Base-by-base conservation (phyloP, 2,888 invertebrate genomes). In the Antheraea assamensis region DNA sequence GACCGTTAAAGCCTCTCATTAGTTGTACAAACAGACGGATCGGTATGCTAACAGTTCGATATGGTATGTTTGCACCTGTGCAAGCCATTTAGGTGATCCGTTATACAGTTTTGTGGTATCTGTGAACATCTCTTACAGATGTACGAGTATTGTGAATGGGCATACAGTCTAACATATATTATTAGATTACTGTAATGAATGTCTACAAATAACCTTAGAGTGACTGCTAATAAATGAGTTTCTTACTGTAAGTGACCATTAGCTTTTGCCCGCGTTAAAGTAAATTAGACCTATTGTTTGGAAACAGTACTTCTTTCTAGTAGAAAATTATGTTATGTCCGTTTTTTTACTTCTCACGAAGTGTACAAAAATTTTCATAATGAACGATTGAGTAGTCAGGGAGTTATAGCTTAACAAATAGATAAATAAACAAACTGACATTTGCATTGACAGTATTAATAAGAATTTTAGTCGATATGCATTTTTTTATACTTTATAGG, bases 1-100 rank as follows among this genome's bases (percentile, higher is more conserved):
- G 35, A 68, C 68, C 35, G 68, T 68, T 68, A 35, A 68, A 35
- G 35, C 19, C 68, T 77, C 78, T 83, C 85, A 85, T 85, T 84
- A 84, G 82, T 76, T 78, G 73, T 61, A 76, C 76, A 82, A 81
- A 82, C 79, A 82, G 47, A 74, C 78, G 74, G 27, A 80, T 79
- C 74, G 80, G 66, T 78, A 81, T 76, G 82, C 76, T 80, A 80
- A 83, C 82, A 82, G 77, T 77, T 71, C 73, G 68, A 77, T 77
- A 80, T 74, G 49, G 71, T 75, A 76, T 81, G 78, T 82, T 80
- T 82, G 76, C 78, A 77, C 79, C 74, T 76, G 73, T 70, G 24
- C 47, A 72, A 61, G 70, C 77, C 77, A 81, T 80, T 81, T 80
- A 76, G 70, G 73, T 73, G 76, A 10, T 70, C 83, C 83, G 83